Percentiles rank a stretch among this genome's conserved stretches.
Conservation (phyloP, 2,113 vertebrate species). For the Sphyrna mokarran region DNA sequence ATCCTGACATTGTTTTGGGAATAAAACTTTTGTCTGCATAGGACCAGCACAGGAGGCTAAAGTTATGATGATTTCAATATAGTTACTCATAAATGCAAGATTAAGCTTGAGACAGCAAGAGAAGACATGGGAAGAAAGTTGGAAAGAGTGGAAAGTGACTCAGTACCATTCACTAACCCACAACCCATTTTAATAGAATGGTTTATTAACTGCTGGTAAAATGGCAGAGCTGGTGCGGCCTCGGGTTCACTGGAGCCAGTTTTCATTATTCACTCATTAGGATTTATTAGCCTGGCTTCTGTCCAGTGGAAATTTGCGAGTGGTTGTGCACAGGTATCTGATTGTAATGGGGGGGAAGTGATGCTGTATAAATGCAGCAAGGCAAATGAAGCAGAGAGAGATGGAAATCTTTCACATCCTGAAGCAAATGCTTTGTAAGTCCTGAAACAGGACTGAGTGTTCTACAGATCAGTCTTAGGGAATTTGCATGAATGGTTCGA, state of each 20-base stretch:
- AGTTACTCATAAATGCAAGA: not conserved
- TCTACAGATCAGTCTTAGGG: not conserved
- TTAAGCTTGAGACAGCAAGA: not conserved
- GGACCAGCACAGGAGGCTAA: not conserved
- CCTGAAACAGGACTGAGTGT: not conserved
- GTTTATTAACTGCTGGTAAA: not conserved
- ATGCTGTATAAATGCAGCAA: not conserved
- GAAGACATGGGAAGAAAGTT: not conserved
- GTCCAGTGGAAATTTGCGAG: not conserved
- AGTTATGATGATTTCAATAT: not conserved
- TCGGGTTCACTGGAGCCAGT: not conserved
- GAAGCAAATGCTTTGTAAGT: not conserved
- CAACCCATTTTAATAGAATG: not conserved
- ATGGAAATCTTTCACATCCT: not conserved
- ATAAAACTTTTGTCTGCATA: not conserved
- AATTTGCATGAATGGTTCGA: not conserved
- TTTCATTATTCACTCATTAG: slow-evolving; percentile 14
- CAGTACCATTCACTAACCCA: not conserved
- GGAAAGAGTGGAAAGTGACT: not conserved
- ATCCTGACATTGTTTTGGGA: not conserved
- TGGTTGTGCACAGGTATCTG: not conserved
- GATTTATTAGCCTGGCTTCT: not conserved
- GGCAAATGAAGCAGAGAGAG: not conserved
- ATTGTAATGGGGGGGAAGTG: not conserved
- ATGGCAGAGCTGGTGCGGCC: not conserved